Evolutionary conservation across 2,888 invertebrate genomes (phyloP).

Genomic region (Plebejus anna): DNA sequence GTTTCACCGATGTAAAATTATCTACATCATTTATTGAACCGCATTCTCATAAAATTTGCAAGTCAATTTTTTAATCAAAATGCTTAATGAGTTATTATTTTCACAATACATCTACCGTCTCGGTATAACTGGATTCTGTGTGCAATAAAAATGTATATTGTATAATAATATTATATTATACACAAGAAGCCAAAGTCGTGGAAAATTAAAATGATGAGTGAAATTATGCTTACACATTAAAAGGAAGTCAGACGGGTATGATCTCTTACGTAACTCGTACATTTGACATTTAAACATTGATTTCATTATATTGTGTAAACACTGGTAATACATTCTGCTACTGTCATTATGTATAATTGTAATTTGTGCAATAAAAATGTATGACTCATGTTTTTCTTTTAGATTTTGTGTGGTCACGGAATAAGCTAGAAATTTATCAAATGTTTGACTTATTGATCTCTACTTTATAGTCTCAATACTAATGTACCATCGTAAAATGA

Average conservation of each 20-base stretch:
- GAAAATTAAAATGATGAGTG: constrained; percentile 18
- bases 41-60: not conserved
- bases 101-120: not conserved
- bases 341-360: constrained; percentile 15
- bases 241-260: constrained; percentile 13
- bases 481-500: too few species aligned
- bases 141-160: not conserved
- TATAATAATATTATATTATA: not conserved
- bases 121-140: not conserved
- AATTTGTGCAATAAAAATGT: constrained; percentile 18
- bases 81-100: not conserved
- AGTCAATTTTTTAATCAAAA: not conserved
- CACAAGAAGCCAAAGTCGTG: not conserved
- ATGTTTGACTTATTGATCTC: too few species aligned
- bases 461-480: not conserved
- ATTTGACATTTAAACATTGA: constrained; percentile 27
- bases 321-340: constrained; percentile 17
- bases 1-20: not conserved
- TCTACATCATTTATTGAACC: not conserved
- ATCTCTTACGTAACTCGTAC: constrained; percentile 12
- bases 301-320: constrained; percentile 22
- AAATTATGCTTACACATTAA: constrained; percentile 27
- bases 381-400: not conserved
- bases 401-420: not conserved
- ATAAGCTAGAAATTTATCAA: too few species aligned